Percentiles rank a stretch among this genome's conserved stretches.
These are phyloP conservation scores for Meganola albula DNA, from an alignment of 2,888 invertebrate genomes.

Conservation along the genomic window DNA sequence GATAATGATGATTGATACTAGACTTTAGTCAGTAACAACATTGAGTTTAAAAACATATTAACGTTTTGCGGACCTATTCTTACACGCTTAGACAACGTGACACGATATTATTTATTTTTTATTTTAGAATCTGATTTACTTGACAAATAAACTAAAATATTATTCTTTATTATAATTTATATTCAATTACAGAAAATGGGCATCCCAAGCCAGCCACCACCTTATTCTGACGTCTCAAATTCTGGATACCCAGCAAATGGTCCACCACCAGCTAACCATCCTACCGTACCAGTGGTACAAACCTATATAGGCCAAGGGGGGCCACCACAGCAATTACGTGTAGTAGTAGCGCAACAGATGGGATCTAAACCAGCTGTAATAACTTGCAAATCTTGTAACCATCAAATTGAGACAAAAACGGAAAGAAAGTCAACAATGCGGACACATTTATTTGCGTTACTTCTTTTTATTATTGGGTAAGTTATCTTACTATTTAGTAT, in stretches of 20 bases:
- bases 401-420: constrained; percentile 58
- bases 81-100: too few relatives aligned
- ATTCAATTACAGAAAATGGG: neutral
- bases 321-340: constrained; percentile 2
- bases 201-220: neutral
- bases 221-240: neutral
- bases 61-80: too few relatives aligned
- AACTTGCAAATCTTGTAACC: constrained; percentile 65
- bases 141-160: too few relatives aligned
- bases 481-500: too few relatives aligned
- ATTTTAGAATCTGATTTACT: too few relatives aligned
- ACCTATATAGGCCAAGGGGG: neutral
- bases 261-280: neutral
- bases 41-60: too few relatives aligned
- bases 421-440: constrained; percentile 56
- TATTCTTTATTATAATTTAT: too few relatives aligned
- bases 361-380: constrained; percentile 35
- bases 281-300: neutral
- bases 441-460: constrained; percentile 73
- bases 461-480: constrained; percentile 66
- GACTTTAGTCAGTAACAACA: too few relatives aligned
- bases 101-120: too few relatives aligned
- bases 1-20: too few relatives aligned
- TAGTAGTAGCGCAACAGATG: constrained; percentile 31
- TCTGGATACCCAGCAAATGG: too few relatives aligned